Conservation (phyloP, 2,888 invertebrate genomes). For the Ochlodes sylvanus region DNA sequence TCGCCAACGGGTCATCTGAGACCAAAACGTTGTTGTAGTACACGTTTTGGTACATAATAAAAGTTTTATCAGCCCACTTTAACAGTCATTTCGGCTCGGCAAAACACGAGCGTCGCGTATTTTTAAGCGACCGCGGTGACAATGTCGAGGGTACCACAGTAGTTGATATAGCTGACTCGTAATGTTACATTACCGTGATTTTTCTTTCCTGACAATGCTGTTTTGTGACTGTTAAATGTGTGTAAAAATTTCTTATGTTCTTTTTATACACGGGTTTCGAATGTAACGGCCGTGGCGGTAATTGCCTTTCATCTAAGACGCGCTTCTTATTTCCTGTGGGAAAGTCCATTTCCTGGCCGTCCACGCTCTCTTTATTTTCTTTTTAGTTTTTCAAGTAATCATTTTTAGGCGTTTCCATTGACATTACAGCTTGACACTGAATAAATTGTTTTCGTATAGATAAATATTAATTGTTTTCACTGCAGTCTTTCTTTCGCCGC, state of each 20-base stretch:
- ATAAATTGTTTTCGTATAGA: too few species aligned
- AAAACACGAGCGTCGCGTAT: slow-evolving; percentile 13
- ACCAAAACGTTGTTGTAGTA: slow-evolving; percentile 51
- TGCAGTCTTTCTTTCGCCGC: too few species aligned
- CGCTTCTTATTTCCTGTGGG: slow-evolving; percentile 26
- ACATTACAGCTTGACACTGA: too few species aligned
- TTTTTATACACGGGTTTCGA: slow-evolving; percentile 9
- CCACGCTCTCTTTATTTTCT: slow-evolving; percentile 28
- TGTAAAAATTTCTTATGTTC: not conserved
- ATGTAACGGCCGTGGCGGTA: slow-evolving; percentile 1
- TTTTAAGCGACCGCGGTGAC: slow-evolving; percentile 21
- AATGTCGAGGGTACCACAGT: slow-evolving; percentile 17
- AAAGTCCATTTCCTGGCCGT: slow-evolving; percentile 28
- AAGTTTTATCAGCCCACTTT: slow-evolving; percentile 63
- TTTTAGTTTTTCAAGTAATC: slow-evolving; percentile 32
- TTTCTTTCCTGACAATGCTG: slow-evolving; percentile 6
- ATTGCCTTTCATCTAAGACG: slow-evolving; percentile 21
- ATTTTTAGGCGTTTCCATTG: slow-evolving; percentile 6
- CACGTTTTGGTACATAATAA: slow-evolving; percentile 76
- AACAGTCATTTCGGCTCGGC: slow-evolving; percentile 50
- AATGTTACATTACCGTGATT: slow-evolving; percentile 22
- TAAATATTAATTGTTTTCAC: too few species aligned
- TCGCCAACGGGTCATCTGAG: slow-evolving; percentile 78
- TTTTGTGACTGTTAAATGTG: slow-evolving; percentile 1
- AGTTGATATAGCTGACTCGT: slow-evolving; percentile 11